Evolutionary conservation across 1,140 invertebrate species (phyloP), one percentile per base, ranked within the genome.

Genomic region (Plectus sambesii): DNA sequence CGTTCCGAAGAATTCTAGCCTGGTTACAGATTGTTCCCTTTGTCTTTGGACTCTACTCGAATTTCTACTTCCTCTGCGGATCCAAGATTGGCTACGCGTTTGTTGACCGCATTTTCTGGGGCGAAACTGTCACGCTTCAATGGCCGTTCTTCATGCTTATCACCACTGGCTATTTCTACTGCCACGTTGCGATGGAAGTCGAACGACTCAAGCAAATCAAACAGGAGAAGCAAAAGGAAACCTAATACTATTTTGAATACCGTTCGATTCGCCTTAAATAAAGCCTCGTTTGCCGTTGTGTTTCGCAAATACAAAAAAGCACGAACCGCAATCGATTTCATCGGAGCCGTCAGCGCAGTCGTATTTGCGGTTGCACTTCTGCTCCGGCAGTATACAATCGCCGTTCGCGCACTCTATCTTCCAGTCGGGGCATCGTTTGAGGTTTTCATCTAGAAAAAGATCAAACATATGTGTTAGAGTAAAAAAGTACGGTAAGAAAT

Each of bases 321-420:
- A 60, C 72, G 70, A 44, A 72, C 68, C 56, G 61, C 70, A 62
- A 41, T 65, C 42, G 56, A 52, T 39, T 60, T 80, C 79, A 58
- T 80, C 79, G 1, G 72, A 74, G 17, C 72, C 73, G 58, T 79
- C 76, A 5, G 66, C 56, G 57, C 79, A 81, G 61, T 81, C 74
- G 17, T 66, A 55, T 43, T 69, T 56, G n/a, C 74, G 72, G 58
- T 81, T 71, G 64, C 79, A 81, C 49, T 71, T 59, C n/a, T 62
- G 46, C 19, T 66, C 59, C 19, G 60, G 48, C 41, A 70, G 63
- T 41, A 79, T 72, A 56, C 78, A 80, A 0, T 72, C 74, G 2
- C 72, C 73, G 51, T 78, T 77, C 40, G 58, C 57, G 58, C 77
- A 79, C 54, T 69, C 64, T 55, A 76, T 79, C 55, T 75, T 70